Evolutionary conservation across 2,888 invertebrate genomes (phyloP).

Genomic region (Brenthis ino): DNA sequence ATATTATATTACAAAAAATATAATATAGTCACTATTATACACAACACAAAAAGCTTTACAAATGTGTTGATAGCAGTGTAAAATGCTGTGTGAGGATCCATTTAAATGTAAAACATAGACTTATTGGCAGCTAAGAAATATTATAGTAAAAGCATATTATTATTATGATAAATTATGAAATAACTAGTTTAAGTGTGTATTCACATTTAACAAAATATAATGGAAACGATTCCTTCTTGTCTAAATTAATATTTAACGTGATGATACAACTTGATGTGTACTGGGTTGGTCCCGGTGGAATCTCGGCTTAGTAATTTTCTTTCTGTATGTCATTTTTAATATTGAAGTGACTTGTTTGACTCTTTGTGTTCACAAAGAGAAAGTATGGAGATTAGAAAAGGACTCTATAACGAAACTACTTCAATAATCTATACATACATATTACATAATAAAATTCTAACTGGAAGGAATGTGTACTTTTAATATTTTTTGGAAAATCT

Average conservation of each 20-base stretch:
- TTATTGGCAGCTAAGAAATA: no score
- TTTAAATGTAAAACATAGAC: background rate
- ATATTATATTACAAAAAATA: no score
- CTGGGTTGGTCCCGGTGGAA: constrained; percentile 71
- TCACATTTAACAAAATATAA: constrained; percentile 35
- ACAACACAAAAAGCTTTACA: no score
- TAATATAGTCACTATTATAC: no score
- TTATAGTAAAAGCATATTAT: no score
- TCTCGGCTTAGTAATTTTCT: constrained; percentile 79
- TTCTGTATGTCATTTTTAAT: constrained; percentile 79
- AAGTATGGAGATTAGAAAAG: constrained; percentile 60
- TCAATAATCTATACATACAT: constrained; percentile 28
- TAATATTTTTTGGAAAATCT: no score
- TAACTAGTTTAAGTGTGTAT: background rate
- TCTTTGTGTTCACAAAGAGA: constrained; percentile 69
- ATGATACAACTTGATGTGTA: constrained; percentile 77
- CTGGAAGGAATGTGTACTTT: no score
- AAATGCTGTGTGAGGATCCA: no score
- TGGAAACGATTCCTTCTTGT: constrained; percentile 60
- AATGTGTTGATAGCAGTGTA: no score
- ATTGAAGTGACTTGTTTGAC: constrained; percentile 72
- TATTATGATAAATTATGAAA: background rate
- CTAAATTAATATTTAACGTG: constrained; percentile 76
- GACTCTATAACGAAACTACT: constrained; percentile 53
- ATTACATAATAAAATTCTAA: background rate